A percentile compares a stretch with the other conserved stretches of the same genome.
phyloP scores from a whole-genome alignment of 2,888 invertebrate genomes.

The Tyria jacobaeae region DNA sequence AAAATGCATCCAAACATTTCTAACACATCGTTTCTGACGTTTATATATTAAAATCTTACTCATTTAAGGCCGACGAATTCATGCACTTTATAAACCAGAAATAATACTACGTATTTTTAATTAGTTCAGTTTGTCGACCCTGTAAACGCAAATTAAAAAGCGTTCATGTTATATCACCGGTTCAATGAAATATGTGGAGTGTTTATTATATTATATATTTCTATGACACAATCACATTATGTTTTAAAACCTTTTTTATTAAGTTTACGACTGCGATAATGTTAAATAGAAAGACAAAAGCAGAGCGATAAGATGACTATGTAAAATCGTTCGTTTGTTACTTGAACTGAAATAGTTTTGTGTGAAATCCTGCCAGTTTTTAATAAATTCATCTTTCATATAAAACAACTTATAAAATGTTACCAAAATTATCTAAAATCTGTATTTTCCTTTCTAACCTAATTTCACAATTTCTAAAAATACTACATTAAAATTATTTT shows the following conservation, averaged over 20 bases:
- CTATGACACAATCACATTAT: background rate
- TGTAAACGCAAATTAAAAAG: background rate
- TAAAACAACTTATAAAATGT: too few species aligned
- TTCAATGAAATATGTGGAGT: conserved; percentile 1
- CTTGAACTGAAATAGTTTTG: too few species aligned
- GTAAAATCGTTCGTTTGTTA: too few species aligned
- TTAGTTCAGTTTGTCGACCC: conserved; percentile 5
- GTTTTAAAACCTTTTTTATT: background rate
- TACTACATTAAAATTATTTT: too few species aligned
- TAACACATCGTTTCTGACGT: background rate
- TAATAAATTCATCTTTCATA: too few species aligned
- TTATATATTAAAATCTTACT: conserved; percentile 20
- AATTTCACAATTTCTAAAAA: too few species aligned
- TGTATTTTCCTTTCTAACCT: too few species aligned
- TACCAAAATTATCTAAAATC: too few species aligned
- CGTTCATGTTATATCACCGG: background rate
- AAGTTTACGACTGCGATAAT: background rate
- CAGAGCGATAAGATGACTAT: background rate
- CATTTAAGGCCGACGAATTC: background rate
- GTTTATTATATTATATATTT: background rate
- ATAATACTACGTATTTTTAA: conserved; percentile 4
- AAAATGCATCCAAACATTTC: too few species aligned
- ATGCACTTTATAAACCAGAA: background rate
- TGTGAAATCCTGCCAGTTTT: too few species aligned
- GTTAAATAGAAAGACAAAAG: background rate